Evolutionary conservation across 2,797 vertebrate species (phyloP).

Genomic region (Mus spretus): DNA sequence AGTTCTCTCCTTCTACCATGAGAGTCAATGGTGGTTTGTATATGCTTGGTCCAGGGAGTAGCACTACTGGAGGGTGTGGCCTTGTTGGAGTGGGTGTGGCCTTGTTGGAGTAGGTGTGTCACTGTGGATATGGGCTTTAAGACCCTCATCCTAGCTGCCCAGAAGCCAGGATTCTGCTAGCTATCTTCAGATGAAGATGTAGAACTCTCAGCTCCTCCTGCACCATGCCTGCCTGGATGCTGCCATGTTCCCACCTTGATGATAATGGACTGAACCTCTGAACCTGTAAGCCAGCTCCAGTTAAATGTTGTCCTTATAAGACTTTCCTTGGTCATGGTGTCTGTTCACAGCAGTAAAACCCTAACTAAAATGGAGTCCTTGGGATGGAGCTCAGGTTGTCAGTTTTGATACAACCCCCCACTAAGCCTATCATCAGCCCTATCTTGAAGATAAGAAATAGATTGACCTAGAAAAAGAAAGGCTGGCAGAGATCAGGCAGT

Average conservation of each 20-base stretch:
- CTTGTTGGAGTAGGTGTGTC: background rate
- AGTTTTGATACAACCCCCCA: background rate
- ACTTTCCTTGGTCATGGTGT: background rate
- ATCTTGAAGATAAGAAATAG: background rate
- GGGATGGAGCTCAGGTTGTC: background rate
- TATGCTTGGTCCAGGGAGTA: background rate
- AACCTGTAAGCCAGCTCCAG: background rate
- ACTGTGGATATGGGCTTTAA: background rate
- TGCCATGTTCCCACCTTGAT: background rate
- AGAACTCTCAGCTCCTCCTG: background rate
- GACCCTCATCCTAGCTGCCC: background rate
- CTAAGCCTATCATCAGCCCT: background rate
- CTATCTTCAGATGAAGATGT: background rate
- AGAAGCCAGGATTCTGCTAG: background rate
- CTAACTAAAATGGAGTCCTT: background rate
- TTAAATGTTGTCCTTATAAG: background rate
- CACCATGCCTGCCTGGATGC: background rate
- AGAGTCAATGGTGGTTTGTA: background rate
- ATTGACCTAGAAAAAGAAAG: background rate
- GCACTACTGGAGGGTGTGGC: background rate
- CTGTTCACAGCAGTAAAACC: background rate
- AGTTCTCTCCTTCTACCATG: background rate
- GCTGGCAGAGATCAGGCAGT: accelerated
- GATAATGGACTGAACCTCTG: background rate
- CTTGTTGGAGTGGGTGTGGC: background rate